phyloP scores from a whole-genome alignment of 2,113 vertebrate genomes.

The Gymnogyps californianus region DNA sequence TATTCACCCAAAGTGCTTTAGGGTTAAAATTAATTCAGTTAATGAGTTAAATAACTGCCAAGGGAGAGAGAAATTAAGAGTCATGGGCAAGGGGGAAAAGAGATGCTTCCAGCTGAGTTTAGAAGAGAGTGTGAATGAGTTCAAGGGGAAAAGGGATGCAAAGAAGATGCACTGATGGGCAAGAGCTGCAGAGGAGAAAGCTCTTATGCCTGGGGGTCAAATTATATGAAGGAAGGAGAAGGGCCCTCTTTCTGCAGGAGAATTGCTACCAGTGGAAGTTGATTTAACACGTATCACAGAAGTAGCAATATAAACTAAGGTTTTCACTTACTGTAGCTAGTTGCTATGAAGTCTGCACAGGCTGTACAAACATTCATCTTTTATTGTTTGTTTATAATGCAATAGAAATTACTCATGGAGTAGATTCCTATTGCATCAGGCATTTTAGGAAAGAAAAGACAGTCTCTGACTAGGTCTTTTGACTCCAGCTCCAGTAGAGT shows the following conservation, averaged over 20 bases:
- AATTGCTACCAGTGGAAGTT: background rate
- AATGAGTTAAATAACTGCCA: constrained; percentile 67
- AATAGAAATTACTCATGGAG: background rate
- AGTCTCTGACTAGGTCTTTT: background rate
- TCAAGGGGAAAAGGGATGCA: constrained; percentile 56
- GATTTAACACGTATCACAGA: background rate
- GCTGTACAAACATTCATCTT: background rate
- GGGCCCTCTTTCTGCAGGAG: background rate
- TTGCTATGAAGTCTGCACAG: background rate
- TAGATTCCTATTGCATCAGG: background rate
- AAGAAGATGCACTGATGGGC: constrained; percentile 37
- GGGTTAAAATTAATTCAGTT: constrained; percentile 67
- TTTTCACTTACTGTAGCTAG: background rate
- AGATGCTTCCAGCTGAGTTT: constrained; percentile 60
- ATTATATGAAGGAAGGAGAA: constrained; percentile 1
- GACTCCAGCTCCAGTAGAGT: background rate
- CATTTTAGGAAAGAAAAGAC: background rate
- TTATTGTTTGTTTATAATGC: background rate
- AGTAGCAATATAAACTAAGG: background rate
- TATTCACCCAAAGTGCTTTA: constrained; percentile 35
- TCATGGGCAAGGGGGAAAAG: constrained; percentile 54
- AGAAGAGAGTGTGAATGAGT: constrained; percentile 34
- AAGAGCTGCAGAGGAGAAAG: constrained; percentile 26
- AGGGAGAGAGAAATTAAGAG: constrained; percentile 67
- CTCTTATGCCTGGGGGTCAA: constrained; percentile 5